Evolutionary conservation across 2,888 invertebrate genomes (phyloP).

Genomic region (Scaptomyza tumidula): DNA sequence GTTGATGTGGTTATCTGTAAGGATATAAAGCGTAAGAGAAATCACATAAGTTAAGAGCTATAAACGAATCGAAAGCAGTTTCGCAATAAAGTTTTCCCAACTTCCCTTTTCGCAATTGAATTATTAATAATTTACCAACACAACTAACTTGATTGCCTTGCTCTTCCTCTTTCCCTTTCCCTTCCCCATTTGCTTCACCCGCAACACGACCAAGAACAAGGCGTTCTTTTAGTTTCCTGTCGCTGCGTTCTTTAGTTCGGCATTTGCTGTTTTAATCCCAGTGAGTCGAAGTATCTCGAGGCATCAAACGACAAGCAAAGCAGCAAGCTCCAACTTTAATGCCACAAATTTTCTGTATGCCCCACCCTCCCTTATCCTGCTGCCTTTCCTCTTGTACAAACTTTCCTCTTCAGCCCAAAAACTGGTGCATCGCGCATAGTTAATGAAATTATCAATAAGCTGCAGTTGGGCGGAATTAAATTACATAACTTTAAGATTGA

Average conservation of each 20-base stretch:
- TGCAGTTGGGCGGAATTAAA: conserved; percentile 33
- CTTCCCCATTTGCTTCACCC: too few species aligned
- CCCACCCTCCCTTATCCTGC: too few species aligned
- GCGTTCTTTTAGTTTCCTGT: background rate
- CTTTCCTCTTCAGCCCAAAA: background rate
- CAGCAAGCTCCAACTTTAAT: conserved; percentile 23
- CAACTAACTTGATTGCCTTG: background rate
- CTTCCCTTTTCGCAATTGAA: conserved; percentile 37
- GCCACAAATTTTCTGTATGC: too few species aligned
- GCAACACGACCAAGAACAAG: background rate
- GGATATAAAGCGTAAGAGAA: conserved; percentile 46
- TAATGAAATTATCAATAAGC: conserved; percentile 53
- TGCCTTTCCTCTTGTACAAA: background rate
- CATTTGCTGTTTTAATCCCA: conserved; percentile 31
- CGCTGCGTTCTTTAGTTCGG: conserved; percentile 6
- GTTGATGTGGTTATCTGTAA: conserved; percentile 96
- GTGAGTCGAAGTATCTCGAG: background rate
- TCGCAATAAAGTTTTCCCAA: conserved; percentile 15
- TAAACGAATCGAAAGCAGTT: conserved; percentile 12
- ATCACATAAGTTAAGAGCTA: conserved; percentile 2
- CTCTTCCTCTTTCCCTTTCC: background rate
- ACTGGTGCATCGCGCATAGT: background rate
- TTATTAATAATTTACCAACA: conserved; percentile 54
- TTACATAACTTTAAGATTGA: conserved; percentile 3
- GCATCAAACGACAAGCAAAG: conserved; percentile 3